Conservation (phyloP, 2,113 vertebrate genomes). For the Peucedramus taeniatus region DNA sequence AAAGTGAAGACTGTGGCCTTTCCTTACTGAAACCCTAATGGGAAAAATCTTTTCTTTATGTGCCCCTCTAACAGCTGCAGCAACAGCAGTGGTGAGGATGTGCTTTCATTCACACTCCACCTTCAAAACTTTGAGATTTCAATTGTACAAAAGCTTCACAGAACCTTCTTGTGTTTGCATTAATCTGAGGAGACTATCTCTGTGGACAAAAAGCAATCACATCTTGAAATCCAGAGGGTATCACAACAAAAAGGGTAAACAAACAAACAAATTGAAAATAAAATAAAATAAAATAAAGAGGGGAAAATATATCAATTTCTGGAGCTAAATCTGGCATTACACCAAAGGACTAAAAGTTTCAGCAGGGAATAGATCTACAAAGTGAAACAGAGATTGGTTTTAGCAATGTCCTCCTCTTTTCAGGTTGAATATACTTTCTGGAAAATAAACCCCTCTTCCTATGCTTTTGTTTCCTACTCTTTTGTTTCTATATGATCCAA, state of each 20-base stretch:
- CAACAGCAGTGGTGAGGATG: background rate
- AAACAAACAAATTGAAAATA: background rate
- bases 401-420: background rate
- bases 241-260: background rate
- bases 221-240: background rate
- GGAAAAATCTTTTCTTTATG: background rate
- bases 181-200: background rate
- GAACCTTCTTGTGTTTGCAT: background rate
- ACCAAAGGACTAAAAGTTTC: background rate
- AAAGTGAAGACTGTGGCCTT: background rate
- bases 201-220: slow-evolving; percentile 13
- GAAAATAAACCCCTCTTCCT: background rate
- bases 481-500: background rate
- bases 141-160: background rate
- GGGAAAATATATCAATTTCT: background rate
- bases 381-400: background rate
- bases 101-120: background rate
- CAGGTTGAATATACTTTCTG: background rate
- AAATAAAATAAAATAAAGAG: background rate
- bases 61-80: background rate
- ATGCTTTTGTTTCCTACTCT: background rate
- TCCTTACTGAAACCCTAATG: background rate
- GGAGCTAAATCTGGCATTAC: background rate
- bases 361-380: background rate
- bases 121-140: background rate